Conservation (phyloP, 2,888 invertebrate species). For the Ectemnius continuus region DNA sequence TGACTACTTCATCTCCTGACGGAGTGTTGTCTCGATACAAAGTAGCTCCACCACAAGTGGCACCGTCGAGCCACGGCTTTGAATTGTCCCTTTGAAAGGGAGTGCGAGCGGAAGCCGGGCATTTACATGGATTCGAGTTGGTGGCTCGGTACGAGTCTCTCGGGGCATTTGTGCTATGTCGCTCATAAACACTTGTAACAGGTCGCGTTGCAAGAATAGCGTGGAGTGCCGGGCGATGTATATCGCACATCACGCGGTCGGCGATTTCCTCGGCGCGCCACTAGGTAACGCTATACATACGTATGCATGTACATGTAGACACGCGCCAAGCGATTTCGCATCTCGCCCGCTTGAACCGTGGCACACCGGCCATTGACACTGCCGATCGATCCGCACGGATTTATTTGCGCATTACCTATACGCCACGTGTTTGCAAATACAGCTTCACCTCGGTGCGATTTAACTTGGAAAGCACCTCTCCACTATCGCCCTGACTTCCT, state of each 20-base stretch:
- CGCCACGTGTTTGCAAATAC: constrained; percentile 11
- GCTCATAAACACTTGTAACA: constrained; percentile 31
- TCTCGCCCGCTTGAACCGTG: constrained; percentile 41
- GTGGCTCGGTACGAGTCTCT: constrained; percentile 23
- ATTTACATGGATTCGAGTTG: constrained; percentile 11
- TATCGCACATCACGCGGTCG: constrained; percentile 17
- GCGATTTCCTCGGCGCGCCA: constrained; percentile 38
- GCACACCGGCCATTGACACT: constrained; percentile 64
- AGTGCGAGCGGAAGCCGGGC: too few relatives aligned
- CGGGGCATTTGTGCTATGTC: constrained; percentile 23
- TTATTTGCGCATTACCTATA: constrained; percentile 55
- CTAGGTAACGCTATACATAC: not conserved
- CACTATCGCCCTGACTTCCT: not conserved
- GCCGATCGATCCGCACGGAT: constrained; percentile 64
- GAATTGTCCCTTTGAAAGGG: too few relatives aligned
- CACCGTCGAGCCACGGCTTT: too few relatives aligned
- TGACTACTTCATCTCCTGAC: too few relatives aligned
- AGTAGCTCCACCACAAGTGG: too few relatives aligned
- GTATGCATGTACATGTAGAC: too few relatives aligned
- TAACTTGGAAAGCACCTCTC: not conserved
- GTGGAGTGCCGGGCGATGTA: constrained; percentile 22
- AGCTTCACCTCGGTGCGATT: not conserved
- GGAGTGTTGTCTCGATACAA: too few relatives aligned
- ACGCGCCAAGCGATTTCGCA: constrained; percentile 38
- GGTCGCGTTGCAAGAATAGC: constrained; percentile 35